Conservation (phyloP, 1,140 invertebrate genomes). For the Drosophila insularis region DNA sequence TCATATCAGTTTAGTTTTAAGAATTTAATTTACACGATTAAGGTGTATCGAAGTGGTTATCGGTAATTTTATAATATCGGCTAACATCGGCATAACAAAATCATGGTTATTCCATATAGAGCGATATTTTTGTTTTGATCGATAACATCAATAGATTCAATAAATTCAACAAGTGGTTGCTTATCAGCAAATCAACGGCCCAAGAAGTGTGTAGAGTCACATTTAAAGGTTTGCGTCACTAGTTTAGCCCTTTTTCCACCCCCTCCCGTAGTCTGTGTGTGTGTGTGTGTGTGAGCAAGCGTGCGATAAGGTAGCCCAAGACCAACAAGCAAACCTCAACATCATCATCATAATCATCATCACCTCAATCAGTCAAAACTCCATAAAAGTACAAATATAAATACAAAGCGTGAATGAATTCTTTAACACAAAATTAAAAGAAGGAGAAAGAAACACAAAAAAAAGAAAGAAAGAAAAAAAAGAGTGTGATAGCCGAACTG, state of each 20-base stretch:
- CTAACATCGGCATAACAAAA: too few species aligned
- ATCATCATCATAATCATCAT: slow-evolving; percentile 58
- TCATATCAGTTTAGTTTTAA: too few species aligned
- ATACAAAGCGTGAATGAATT: slow-evolving; percentile 71
- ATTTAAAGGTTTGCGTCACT: slow-evolving; percentile 1
- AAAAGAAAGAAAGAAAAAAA: slow-evolving; percentile 65
- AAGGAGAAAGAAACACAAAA: slow-evolving; percentile 19
- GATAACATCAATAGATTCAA: too few species aligned
- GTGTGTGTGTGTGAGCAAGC: not conserved
- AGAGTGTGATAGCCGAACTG: slow-evolving; percentile 65
- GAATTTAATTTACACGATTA: too few species aligned
- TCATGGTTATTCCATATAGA: too few species aligned
- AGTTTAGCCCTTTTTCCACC: not conserved
- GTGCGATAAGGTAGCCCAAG: slow-evolving; percentile 10
- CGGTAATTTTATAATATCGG: too few species aligned
- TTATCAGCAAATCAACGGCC: not conserved
- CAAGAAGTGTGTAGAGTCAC: not conserved
- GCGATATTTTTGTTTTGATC: too few species aligned
- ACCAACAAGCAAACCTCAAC: slow-evolving; percentile 36
- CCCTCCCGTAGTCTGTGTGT: not conserved
- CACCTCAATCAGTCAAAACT: slow-evolving; percentile 73
- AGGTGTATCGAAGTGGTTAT: too few species aligned
- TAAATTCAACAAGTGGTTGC: slow-evolving; percentile 2
- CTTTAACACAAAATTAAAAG: slow-evolving; percentile 70
- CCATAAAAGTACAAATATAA: slow-evolving; percentile 58